Conservation (phyloP, 1,140 invertebrate species). For the Drosophila virilis region DNA sequence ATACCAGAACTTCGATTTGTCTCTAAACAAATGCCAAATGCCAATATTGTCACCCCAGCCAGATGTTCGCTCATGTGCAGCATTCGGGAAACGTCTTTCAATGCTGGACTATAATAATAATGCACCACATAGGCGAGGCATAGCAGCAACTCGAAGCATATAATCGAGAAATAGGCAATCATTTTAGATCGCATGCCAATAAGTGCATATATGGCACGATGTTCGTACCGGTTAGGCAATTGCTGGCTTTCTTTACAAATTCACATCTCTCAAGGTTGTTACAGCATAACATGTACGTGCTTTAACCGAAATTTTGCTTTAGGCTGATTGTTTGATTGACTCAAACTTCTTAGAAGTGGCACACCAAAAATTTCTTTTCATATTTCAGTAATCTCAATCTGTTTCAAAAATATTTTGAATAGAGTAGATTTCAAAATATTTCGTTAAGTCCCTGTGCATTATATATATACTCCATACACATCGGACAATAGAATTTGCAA, state of each 20-base stretch:
- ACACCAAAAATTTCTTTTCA: too few relatives aligned
- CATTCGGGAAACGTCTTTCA: background rate
- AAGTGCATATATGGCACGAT: background rate
- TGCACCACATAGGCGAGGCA: background rate
- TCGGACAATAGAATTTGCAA: too few relatives aligned
- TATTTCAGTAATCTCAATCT: too few relatives aligned
- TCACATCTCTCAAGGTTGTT: background rate
- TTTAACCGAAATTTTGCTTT: too few relatives aligned
- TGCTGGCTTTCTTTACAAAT: background rate
- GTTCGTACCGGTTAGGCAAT: background rate
- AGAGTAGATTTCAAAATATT: too few relatives aligned
- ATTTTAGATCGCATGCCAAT: background rate
- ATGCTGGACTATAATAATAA: background rate
- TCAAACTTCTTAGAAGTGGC: too few relatives aligned
- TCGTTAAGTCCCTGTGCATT: too few relatives aligned
- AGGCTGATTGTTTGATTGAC: too few relatives aligned
- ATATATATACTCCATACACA: too few relatives aligned
- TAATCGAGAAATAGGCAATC: background rate
- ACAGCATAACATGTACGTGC: background rate
- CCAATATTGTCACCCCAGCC: background rate
- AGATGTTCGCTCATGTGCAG: constrained; percentile 5
- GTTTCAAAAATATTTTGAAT: too few relatives aligned
- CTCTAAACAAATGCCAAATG: background rate
- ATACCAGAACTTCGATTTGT: background rate
- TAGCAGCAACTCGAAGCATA: background rate